Evolutionary conservation across 2,888 invertebrate genomes (phyloP), one percentile per base, ranked within the genome.

Genomic region (Patella caerulea): DNA sequence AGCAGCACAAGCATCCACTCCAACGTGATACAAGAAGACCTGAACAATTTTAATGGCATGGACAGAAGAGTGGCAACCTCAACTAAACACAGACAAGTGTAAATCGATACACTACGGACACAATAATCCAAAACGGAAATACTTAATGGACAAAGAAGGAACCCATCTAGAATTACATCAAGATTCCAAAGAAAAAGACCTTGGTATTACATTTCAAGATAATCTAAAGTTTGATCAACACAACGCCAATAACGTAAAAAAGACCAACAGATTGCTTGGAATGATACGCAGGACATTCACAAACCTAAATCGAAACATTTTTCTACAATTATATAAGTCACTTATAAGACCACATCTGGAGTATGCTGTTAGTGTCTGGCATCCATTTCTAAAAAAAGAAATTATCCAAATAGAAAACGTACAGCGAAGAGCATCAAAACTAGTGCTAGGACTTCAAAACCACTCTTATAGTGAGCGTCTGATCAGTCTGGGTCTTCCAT

Each of bases 1-100:
- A 45, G 34, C 34, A 45, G 34, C 34, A 45, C 34, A 45, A 45
- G 34, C 24, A 53, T 11, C 65, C 15, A 70, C 74, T 14, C 45
- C 45, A 17, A 45, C 34, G 34, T 15, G n/a, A 55, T 72, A 17
- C 74, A 79, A 70, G 24, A 17, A 17, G 73, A 75, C 59, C 29
- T 78, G 17, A 34, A 75, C 14, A 75, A 70, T 24, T 24, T 71
- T 79, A 7, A 59, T 74, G 45, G 53, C 65, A 19, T 79, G 79
- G 79, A 69, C 79, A 59, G 52, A 71, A 12, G 71, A 17, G 24
- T 79, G 77, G 79, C 77, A 79, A 54, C 69, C 77, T 15, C 52
- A 34, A 7, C 77, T 79, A 55, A 77, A 79, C 75, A 70, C 69
- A 29, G 54, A 34, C 19, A 79, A 79, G 72, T 79, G 77, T 45